Base-by-base conservation (phyloP, 2,797 vertebrate species). In the Labeo calbasu region DNA sequence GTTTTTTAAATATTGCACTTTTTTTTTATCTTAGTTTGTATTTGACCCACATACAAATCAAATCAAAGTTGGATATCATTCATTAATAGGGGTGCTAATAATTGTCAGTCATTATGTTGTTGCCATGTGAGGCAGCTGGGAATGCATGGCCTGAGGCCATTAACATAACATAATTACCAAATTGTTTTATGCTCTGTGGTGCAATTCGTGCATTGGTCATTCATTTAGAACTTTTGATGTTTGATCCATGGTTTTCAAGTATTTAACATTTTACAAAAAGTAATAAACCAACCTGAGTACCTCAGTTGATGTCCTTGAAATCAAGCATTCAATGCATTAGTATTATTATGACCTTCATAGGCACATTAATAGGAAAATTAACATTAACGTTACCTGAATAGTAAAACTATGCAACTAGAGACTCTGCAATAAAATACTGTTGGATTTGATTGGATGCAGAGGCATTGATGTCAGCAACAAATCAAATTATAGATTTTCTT, bases 71-170 rank as follows among this genome's bases (percentile, higher is more conserved):
- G 21, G 19, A 40, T 57, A 76, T 57, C 28, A 57, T 59, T 76
- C 25, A 8, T 23, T 43, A 80, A 61, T 73, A 48, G 50, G 32
- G 14, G 3, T 85, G 51, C 73, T 87, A 72, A 57, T 85, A 83
- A 53, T 4, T 59, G 85, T 86, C 53, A 55, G 36, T 63, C 36
- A 50, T 85, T 83, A 85, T 84, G 79, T 81, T 77, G 89, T 92
- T 92, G 89, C 88, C 77, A 90, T 88, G 89, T 88, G 68, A 84
- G 69, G 80, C 88, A 90, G 86, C 88, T 91, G 89, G 71, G 90
- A 89, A 93, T 92, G 89, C 84, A 66, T 85, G 83, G 85, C 72
- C 63, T 81, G 70, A 82, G 83, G 79, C 80, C 61, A 28, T 71
- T 75, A 81, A 66, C 72, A 84, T 70, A 32, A 50, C 55, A 77